Evolutionary conservation across 2,113 vertebrate species (phyloP).

Genomic region (Desmodus rotundus): DNA sequence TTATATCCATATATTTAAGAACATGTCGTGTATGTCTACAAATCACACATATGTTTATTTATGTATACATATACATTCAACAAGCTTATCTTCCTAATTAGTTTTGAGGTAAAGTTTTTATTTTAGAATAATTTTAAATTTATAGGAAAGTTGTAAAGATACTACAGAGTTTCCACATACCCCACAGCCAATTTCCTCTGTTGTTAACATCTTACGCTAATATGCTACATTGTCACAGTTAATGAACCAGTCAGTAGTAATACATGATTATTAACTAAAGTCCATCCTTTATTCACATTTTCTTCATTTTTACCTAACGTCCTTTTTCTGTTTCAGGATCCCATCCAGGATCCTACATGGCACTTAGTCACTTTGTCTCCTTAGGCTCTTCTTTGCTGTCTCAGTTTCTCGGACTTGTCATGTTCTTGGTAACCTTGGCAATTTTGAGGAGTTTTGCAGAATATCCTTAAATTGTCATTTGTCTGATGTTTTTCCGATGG

Average conservation of each 20-base stretch:
- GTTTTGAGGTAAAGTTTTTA: not conserved
- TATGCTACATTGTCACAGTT: not conserved
- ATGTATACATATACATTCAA: not conserved
- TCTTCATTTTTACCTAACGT: not conserved
- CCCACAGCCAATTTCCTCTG: not conserved
- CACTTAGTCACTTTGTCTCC: not conserved
- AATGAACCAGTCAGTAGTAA: not conserved
- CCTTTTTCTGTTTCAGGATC: not conserved
- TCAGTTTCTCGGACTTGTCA: not conserved
- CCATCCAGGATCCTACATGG: not conserved
- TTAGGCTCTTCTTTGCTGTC: not conserved
- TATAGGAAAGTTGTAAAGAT: slow-evolving; percentile 3
- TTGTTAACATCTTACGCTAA: slow-evolving; percentile 3
- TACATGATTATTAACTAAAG: not conserved
- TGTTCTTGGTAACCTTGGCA: slow-evolving; percentile 1
- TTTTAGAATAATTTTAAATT: slow-evolving; percentile 40
- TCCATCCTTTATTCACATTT: not conserved
- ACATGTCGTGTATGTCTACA: not conserved
- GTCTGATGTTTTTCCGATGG: not conserved
- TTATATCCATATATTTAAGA: not conserved
- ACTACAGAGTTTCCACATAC: not conserved
- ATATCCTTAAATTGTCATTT: not conserved
- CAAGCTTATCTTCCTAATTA: slow-evolving; percentile 14
- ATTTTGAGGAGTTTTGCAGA: slow-evolving; percentile 2
- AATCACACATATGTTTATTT: not conserved